Percentiles rank a stretch among this genome's conserved stretches.
Conservation (phyloP, 2,888 invertebrate species). For the Chrysodeixis includens region DNA sequence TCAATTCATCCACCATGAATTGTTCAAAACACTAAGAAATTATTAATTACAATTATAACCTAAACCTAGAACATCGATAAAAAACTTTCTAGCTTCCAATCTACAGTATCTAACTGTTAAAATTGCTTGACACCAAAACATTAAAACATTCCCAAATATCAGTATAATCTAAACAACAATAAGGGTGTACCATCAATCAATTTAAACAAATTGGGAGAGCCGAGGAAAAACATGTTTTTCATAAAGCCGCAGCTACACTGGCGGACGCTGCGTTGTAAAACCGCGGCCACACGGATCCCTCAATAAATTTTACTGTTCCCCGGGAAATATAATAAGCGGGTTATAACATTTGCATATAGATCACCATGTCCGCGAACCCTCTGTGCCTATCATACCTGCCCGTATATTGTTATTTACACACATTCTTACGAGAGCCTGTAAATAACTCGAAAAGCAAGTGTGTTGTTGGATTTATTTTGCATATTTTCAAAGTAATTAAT, state of each 20-base stretch:
- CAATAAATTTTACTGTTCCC: constrained; percentile 82
- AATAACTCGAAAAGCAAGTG: constrained; percentile 71
- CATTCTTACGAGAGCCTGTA: constrained; percentile 77
- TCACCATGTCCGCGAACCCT: constrained; percentile 78
- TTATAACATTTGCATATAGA: constrained; percentile 89
- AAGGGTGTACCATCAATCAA: constrained; percentile 55
- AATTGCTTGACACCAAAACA: neutral
- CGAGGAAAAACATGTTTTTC: constrained; percentile 69
- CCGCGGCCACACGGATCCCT: constrained; percentile 65
- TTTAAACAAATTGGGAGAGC: constrained; percentile 61
- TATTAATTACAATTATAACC: neutral
- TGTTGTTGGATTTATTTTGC: constrained; percentile 70
- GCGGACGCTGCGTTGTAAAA: constrained; percentile 57
- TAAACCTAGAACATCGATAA: neutral
- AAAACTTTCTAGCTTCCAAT: neutral
- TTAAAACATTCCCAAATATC: constrained; percentile 9
- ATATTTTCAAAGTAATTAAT: constrained; percentile 68
- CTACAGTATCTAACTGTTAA: neutral
- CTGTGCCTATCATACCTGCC: constrained; percentile 64
- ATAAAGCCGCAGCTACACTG: constrained; percentile 57
- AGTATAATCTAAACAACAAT: constrained; percentile 45
- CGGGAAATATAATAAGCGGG: constrained; percentile 87
- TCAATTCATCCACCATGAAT: no score
- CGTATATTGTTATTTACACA: constrained; percentile 79
- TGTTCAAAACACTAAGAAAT: no score